These are phyloP conservation scores for Cyanoliseus patagonus DNA, from an alignment of 2,113 vertebrate species.

Conservation along the genomic window DNA sequence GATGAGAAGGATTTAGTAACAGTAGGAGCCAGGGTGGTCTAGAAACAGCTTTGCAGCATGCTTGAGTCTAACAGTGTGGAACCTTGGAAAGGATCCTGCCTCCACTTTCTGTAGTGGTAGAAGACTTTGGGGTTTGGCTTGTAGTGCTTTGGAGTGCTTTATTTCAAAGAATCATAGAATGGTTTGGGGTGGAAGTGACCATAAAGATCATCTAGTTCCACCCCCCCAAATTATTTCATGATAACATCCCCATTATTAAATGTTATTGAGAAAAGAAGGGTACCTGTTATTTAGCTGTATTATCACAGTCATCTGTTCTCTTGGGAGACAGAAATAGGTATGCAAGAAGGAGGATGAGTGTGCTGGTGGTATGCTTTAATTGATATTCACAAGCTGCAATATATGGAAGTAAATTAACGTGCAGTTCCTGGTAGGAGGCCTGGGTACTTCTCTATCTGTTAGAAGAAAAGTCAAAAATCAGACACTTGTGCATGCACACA, in stretches of 20 bases:
- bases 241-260: neutral
- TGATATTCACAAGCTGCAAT: neutral
- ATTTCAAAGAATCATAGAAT: neutral
- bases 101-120: neutral
- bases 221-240: neutral
- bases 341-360: neutral
- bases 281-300: neutral
- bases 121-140: neutral
- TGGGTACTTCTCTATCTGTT: neutral
- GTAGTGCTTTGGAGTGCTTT: neutral
- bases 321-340: neutral
- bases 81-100: neutral
- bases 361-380: neutral
- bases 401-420: neutral
- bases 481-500: neutral
- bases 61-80: neutral
- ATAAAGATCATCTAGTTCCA: neutral
- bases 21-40: neutral
- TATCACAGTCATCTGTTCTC: neutral
- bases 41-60: neutral
- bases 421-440: neutral
- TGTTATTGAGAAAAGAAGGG: neutral
- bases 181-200: neutral
- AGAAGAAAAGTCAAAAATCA: conserved; percentile 32
- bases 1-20: neutral